Base-by-base conservation (phyloP, 2,888 invertebrate species). In the Lissocephala sabroskyi region DNA sequence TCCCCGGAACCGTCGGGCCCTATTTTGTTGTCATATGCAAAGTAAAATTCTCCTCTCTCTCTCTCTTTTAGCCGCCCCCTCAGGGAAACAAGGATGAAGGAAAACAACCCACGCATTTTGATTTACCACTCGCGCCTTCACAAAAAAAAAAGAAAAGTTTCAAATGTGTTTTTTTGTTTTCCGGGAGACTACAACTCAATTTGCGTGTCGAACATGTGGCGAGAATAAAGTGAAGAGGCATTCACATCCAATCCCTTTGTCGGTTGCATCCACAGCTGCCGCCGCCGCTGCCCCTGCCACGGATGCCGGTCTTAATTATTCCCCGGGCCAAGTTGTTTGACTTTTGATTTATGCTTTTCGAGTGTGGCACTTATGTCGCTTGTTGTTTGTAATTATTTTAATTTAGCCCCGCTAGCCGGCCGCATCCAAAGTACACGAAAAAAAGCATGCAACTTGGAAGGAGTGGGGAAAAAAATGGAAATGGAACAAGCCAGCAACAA, bases 261-360 rank as follows among this genome's bases (percentile, higher is more conserved):
- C 23, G 23, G 23, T 7, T 23, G 23, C 23, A 23, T 23, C 7
- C 7, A 5, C 7, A 13, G 9, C 35, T 17, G 16, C 11, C 35
- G 9, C 17, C 11, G 4, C 11, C 1, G 1, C 11, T 32, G n/a
- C n/a, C n/a, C n/a, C 7, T 32, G 30, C 5, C 4, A 26, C 30
- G 13, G 30, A 11, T 32, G 30, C 30, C 30, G 30, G 5, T 35
- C 16, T 35, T 35, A 35, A 35, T 35, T 35, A 35, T 14, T n/a
- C 23, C 4, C 23, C 23, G 16, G 16, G 35, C 35, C 9, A 35
- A 35, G 35, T 16, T 35, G 35, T 13, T 35, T 35, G 16, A 7
- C 13, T 35, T 70, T 62, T 68, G 71, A 68, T 68, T 67, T 68
- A 68, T 71, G 63, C 54, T 63, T 61, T 61, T 58, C 52, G 47